Percentiles rank a stretch among this genome's conserved stretches.
These are phyloP conservation scores for Lamellibrachia luymesi DNA, from an alignment of 1,140 invertebrate genomes.

Conservation along the genomic window DNA sequence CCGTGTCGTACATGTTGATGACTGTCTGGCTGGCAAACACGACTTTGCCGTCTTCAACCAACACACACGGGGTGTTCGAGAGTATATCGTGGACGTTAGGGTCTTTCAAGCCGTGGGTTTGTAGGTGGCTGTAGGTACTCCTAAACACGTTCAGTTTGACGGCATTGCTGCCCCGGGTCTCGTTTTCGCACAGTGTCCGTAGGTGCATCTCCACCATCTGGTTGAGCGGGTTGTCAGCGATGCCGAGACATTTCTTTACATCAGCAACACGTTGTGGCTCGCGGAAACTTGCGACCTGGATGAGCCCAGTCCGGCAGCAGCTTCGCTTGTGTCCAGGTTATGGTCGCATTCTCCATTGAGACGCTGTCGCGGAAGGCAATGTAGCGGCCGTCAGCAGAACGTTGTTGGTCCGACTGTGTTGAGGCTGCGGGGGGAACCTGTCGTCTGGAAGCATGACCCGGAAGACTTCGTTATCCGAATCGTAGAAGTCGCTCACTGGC, in stretches of 20 bases:
- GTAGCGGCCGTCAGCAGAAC: slow-evolving; percentile 8
- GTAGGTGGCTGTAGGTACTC: slow-evolving; percentile 19
- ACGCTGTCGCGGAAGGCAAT: not conserved
- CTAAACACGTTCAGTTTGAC: slow-evolving; percentile 13
- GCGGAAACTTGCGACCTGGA: not conserved
- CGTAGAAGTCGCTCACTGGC: not conserved
- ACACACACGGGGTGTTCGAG: too few relatives aligned
- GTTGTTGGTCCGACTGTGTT: slow-evolving; percentile 9
- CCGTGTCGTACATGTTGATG: too few relatives aligned
- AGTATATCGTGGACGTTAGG: too few relatives aligned
- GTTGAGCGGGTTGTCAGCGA: too few relatives aligned
- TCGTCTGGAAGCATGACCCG: slow-evolving; percentile 28
- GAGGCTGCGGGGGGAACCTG: not conserved
- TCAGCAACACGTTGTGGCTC: not conserved
- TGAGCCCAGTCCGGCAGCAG: slow-evolving; percentile 28
- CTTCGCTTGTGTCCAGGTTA: slow-evolving; percentile 14
- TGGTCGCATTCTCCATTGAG: slow-evolving; percentile 14
- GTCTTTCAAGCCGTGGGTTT: not conserved
- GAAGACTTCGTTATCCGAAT: slow-evolving; percentile 13
- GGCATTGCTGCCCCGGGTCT: not conserved
- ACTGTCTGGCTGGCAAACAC: too few relatives aligned
- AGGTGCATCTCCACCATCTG: too few relatives aligned
- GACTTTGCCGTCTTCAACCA: too few relatives aligned
- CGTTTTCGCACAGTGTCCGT: too few relatives aligned
- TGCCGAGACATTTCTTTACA: not conserved